A percentile compares a stretch with the other conserved stretches of the same genome.
These are phyloP conservation scores for Parnassius orleans DNA, from an alignment of 2,888 invertebrate species.

Conservation along the genomic window DNA sequence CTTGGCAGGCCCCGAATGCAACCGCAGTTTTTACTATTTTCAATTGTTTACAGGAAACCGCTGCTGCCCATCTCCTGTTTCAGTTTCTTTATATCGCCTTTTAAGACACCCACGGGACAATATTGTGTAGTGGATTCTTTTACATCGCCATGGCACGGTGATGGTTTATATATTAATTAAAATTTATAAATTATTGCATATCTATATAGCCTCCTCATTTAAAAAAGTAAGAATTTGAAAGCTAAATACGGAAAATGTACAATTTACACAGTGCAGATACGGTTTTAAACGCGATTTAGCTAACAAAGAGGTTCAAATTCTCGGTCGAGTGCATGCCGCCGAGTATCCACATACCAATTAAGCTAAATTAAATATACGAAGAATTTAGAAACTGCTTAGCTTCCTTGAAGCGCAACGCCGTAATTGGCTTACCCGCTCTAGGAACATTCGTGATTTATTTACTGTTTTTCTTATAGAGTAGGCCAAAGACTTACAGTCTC, in stretches of 20 bases:
- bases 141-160: too few relatives aligned
- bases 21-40: too few relatives aligned
- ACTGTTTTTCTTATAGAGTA: conserved; percentile 52
- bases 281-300: conserved; percentile 68
- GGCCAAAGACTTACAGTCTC: conserved; percentile 33
- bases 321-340: conserved; percentile 71
- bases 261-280: conserved; percentile 46
- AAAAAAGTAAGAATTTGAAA: not conserved
- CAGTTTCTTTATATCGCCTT: too few relatives aligned
- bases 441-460: conserved; percentile 70
- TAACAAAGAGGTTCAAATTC: conserved; percentile 72
- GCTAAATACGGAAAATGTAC: conserved; percentile 16
- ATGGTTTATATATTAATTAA: too few relatives aligned
- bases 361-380: conserved; percentile 78
- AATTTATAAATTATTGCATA: too few relatives aligned
- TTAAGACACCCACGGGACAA: too few relatives aligned
- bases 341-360: conserved; percentile 76
- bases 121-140: too few relatives aligned
- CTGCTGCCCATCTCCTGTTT: too few relatives aligned
- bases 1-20: too few relatives aligned
- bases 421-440: conserved; percentile 75
- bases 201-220: too few relatives aligned
- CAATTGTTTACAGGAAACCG: too few relatives aligned
- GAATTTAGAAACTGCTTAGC: conserved; percentile 80
- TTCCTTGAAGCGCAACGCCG: conserved; percentile 78